phyloP scores from a whole-genome alignment of 2,113 vertebrate genomes.

The Cavia porcellus region DNA sequence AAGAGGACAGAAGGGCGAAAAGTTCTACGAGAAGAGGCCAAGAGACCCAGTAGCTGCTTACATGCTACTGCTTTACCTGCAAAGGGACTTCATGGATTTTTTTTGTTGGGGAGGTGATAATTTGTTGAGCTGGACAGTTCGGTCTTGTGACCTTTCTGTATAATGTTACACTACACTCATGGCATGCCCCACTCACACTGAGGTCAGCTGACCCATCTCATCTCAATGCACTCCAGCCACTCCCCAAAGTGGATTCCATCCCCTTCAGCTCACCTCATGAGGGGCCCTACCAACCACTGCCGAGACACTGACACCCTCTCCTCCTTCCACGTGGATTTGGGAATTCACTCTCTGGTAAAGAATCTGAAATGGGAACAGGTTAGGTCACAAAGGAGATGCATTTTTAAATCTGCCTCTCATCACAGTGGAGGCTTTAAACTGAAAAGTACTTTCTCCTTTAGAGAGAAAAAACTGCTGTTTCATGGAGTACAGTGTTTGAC shows the following conservation, averaged over 20 bases:
- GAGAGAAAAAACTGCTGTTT: neutral
- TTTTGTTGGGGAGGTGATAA: neutral
- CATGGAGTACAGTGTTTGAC: neutral
- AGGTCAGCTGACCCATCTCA: accelerated
- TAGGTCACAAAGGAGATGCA: neutral
- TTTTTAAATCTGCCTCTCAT: neutral
- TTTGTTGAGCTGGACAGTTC: neutral
- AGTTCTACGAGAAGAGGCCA: accelerated
- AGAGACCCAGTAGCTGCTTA: accelerated
- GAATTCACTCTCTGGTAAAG: conserved; percentile 96
- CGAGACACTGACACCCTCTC: conserved; percentile 75
- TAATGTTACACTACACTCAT: neutral
- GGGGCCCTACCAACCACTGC: conserved; percentile 60
- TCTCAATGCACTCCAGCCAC: neutral
- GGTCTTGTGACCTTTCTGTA: neutral
- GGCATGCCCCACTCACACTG: accelerated
- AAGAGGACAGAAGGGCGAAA: neutral
- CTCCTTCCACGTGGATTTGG: conserved; percentile 90
- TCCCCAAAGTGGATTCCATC: too few species aligned
- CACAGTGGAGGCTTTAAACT: neutral
- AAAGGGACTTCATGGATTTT: neutral
- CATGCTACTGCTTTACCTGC: neutral
- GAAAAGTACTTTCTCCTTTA: neutral
- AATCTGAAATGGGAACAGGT: conserved; percentile 87
- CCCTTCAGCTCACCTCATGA: conserved; percentile 87